A percentile compares a stretch with the other conserved stretches of the same genome.
Evolutionary conservation across 2,888 invertebrate species (phyloP).

Genomic region (Copidosoma aretas): DNA sequence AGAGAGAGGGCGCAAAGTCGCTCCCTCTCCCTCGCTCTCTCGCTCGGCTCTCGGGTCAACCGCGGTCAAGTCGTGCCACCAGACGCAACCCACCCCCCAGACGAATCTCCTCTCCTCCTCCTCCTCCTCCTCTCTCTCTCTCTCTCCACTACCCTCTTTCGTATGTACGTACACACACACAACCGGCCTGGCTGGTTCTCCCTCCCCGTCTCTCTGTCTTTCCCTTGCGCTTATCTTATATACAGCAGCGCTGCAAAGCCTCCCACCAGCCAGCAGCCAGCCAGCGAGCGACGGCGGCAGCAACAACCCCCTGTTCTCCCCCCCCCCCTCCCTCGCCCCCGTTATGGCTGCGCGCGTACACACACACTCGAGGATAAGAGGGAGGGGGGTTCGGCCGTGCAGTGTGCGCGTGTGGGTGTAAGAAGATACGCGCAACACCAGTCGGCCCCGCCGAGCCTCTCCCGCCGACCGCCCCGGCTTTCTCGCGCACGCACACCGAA

Average conservation of each 20-base stretch:
- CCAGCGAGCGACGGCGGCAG: neutral
- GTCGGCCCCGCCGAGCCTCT: neutral
- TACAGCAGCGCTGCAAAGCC: conserved; percentile 20
- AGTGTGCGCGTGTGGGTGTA: neutral
- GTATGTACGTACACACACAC: conserved; percentile 30
- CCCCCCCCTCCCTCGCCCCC: neutral
- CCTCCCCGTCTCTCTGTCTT: conserved; percentile 15
- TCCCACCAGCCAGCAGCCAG: conserved; percentile 34
- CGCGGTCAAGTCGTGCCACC: conserved; percentile 62
- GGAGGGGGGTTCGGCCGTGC: neutral
- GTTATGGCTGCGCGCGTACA: neutral
- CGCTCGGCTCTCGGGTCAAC: conserved; percentile 58
- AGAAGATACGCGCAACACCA: no score
- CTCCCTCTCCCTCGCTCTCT: conserved; percentile 5
- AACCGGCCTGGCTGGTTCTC: conserved; percentile 39
- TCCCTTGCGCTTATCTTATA: conserved; percentile 27
- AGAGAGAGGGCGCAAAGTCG: neutral
- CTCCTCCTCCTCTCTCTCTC: conserved; percentile 38
- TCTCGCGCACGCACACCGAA: conserved; percentile 45
- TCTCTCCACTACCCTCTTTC: conserved; percentile 30
- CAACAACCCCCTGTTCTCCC: no score
- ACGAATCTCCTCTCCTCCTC: conserved; percentile 45
- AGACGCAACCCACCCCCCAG: conserved; percentile 59
- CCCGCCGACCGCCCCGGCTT: conserved; percentile 20
- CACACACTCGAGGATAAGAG: neutral